These are phyloP conservation scores for Antheraea assamensis DNA, from an alignment of 2,888 invertebrate species.

Conservation along the genomic window DNA sequence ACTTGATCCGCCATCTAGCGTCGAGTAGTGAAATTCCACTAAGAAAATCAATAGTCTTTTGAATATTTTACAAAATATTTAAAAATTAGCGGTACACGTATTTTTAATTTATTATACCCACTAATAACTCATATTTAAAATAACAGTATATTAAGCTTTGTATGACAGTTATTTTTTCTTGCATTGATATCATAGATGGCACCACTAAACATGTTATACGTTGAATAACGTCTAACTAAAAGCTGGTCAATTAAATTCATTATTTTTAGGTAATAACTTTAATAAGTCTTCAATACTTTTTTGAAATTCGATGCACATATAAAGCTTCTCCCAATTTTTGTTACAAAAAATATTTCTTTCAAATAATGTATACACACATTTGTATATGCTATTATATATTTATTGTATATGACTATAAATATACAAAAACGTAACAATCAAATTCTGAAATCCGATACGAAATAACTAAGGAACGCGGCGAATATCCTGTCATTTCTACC, in stretches of 20 bases:
- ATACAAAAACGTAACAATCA: slow-evolving; percentile 27
- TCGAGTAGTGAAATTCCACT: slow-evolving; percentile 57
- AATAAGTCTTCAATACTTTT: neutral
- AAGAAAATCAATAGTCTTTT: slow-evolving; percentile 26
- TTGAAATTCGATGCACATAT: neutral
- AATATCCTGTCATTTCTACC: slow-evolving; percentile 73
- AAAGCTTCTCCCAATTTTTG: no score
- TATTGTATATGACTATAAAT: neutral
- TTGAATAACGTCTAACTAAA: neutral
- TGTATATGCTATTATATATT: neutral
- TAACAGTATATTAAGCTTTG: neutral
- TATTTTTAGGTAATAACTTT: no score
- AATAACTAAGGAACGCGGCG: slow-evolving; percentile 54
- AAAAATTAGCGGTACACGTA: neutral
- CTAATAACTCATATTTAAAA: neutral
- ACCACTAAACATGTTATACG: slow-evolving; percentile 21
- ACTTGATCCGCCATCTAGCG: slow-evolving; percentile 59
- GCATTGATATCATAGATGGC: slow-evolving; percentile 34
- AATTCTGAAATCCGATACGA: slow-evolving; percentile 58
- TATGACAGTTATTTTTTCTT: slow-evolving; percentile 22
- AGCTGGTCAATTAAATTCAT: neutral
- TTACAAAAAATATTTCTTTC: no score
- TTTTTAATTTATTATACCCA: neutral
- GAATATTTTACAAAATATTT: neutral
- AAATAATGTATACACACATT: no score